Evolutionary conservation across 2,888 invertebrate species (phyloP), one percentile per base, ranked within the genome.

Genomic region (Serrognathus titanus): DNA sequence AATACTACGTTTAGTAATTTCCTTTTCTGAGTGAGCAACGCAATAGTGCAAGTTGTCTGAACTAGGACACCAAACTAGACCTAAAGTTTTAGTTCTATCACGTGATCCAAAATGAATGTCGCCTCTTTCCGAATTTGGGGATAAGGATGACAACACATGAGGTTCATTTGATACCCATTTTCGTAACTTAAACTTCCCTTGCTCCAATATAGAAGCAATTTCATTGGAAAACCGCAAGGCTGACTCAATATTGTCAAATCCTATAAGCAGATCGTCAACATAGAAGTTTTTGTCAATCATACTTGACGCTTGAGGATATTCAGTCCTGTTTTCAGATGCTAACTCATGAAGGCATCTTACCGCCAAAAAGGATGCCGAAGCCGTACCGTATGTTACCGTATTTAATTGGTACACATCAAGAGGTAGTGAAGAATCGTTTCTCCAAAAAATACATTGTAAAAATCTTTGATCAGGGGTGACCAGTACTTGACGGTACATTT

Each of bases 401-500:
- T 53, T 61, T 7, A 68, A 20, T 6, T 54, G 37, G 39, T 59
- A 66, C 0, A 50, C 54, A 43, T 53, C 37, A 3, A 65, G 12
- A 1, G 55, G 56, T 3, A 56, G 52, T 1, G 50, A 11, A 2
- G 59, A 39, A 35, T 51, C 57, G 6, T 59, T 43, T 4, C 67
- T 45, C 67, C 66, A 69, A 0, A 69, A 16, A n/a, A 66, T 69
- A 20, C 65, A 31, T 20, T 66, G 62, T 20, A 62, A n/a, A 35
- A 63, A 51, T 4, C 50, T 51, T 24, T 71, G 59, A 2, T 59
- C 47, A 5, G 61, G 58, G 13, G 63, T 46, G 1, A 71, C 50
- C 5, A 51, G 7, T 4, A 73, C 63, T 53, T 70, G 69, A 0
- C 66, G 62, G 46, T 69, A 73, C 63, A 72, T 71, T 56, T 69